Evolutionary conservation across 2,888 invertebrate species (phyloP).

Genomic region (Troglohyphantes excavatus): DNA sequence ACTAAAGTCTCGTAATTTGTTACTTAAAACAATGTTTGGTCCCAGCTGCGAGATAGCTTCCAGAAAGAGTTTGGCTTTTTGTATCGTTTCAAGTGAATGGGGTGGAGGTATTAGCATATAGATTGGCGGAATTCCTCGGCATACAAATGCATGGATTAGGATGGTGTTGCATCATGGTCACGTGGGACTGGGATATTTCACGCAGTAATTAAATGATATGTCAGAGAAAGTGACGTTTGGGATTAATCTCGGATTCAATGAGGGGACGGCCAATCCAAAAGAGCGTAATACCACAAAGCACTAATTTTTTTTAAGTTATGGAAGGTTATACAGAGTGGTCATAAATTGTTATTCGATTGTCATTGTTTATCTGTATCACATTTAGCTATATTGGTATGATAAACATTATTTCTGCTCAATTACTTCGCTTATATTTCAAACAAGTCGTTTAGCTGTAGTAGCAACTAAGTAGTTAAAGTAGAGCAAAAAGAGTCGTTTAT

Average conservation of each 20-base stretch:
- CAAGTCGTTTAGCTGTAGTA: too few species aligned
- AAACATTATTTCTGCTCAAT: too few species aligned
- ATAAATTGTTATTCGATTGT: too few species aligned
- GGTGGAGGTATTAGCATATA: slow-evolving; percentile 18
- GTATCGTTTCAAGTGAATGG: neutral
- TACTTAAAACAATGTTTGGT: neutral
- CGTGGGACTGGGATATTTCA: neutral
- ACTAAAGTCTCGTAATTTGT: neutral
- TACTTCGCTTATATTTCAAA: too few species aligned
- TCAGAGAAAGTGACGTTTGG: neutral
- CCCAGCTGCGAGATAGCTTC: neutral
- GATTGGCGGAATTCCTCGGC: slow-evolving; percentile 3
- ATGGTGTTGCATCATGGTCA: neutral
- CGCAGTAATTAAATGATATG: neutral
- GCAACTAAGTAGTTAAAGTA: too few species aligned
- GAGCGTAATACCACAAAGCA: too few species aligned
- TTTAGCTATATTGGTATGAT: too few species aligned
- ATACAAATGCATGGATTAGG: slow-evolving; percentile 17
- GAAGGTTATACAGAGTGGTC: too few species aligned
- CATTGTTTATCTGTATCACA: too few species aligned
- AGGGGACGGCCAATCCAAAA: too few species aligned
- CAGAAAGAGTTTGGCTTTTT: neutral
- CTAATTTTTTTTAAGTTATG: too few species aligned
- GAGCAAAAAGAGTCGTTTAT: too few species aligned
- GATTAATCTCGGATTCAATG: neutral